These are phyloP conservation scores for Pica pica DNA, from an alignment of 2,113 vertebrate species.

Conservation along the genomic window DNA sequence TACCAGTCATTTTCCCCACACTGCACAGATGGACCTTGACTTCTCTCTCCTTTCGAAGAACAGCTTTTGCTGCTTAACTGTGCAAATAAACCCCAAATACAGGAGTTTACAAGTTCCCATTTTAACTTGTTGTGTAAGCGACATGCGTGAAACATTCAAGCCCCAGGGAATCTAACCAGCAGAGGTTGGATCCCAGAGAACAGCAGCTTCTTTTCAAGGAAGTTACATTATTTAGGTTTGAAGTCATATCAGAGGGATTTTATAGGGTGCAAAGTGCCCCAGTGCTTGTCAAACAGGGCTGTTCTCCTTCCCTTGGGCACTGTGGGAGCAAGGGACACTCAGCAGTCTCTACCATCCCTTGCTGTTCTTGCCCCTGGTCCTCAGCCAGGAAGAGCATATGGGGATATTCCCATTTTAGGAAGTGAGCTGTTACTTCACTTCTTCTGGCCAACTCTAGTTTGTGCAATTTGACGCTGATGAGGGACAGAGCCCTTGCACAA, in stretches of 20 bases:
- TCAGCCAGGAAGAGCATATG: background rate
- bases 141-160: background rate
- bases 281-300: background rate
- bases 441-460: background rate
- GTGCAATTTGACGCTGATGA: background rate
- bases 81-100: background rate
- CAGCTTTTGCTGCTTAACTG: background rate
- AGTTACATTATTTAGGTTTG: background rate
- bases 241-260: background rate
- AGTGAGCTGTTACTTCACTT: background rate
- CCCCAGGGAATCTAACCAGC: background rate
- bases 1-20: background rate
- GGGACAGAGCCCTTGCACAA: background rate
- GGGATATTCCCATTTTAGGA: conserved; percentile 21
- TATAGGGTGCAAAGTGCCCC: background rate
- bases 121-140: background rate
- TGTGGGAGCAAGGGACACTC: background rate
- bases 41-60: background rate
- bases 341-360: background rate
- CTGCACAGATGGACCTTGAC: accelerated
- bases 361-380: background rate
- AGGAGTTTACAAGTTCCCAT: background rate
- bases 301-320: background rate
- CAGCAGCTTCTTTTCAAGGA: background rate
- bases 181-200: background rate